A percentile compares a stretch with the other conserved stretches of the same genome.
Evolutionary conservation across 2,888 invertebrate species (phyloP).

Genomic region (Drosophila hamatofila): DNA sequence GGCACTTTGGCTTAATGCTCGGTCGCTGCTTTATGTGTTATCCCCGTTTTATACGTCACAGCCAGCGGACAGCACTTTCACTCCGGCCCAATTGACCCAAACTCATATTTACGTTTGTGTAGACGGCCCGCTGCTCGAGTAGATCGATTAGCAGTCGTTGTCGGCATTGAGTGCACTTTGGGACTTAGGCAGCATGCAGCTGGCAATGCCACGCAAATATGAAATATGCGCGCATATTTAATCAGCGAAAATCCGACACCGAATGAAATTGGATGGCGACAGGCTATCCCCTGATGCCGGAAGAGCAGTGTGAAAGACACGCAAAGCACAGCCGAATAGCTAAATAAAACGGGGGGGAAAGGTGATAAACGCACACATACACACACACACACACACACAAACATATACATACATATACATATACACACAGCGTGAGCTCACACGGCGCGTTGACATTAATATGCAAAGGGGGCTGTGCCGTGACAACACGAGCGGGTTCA

Average conservation of each 20-base stretch:
- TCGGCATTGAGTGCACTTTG: conserved; percentile 23
- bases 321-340: conserved; percentile 47
- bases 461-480: conserved; percentile 58
- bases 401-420: conserved; percentile 6
- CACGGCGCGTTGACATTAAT: conserved; percentile 50
- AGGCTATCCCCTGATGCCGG: conserved; percentile 14
- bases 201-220: conserved; percentile 26
- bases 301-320: conserved; percentile 49
- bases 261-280: conserved; percentile 48
- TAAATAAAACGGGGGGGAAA: conserved; percentile 6
- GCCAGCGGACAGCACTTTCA: background rate
- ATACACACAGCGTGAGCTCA: background rate
- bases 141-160: conserved; percentile 46
- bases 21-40: conserved; percentile 29
- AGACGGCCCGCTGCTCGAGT: background rate
- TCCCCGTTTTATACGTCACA: conserved; percentile 15
- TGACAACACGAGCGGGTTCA: conserved; percentile 24
- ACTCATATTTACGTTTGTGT: conserved; percentile 35
- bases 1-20: conserved; percentile 53
- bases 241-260: conserved; percentile 50
- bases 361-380: background rate
- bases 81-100: conserved; percentile 18
- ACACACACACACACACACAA: conserved; percentile 2
- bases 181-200: conserved; percentile 16
- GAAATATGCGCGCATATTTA: conserved; percentile 58